These are phyloP conservation scores for Drosophila hydei DNA, from an alignment of 1,140 invertebrate genomes.

Conservation along the genomic window DNA sequence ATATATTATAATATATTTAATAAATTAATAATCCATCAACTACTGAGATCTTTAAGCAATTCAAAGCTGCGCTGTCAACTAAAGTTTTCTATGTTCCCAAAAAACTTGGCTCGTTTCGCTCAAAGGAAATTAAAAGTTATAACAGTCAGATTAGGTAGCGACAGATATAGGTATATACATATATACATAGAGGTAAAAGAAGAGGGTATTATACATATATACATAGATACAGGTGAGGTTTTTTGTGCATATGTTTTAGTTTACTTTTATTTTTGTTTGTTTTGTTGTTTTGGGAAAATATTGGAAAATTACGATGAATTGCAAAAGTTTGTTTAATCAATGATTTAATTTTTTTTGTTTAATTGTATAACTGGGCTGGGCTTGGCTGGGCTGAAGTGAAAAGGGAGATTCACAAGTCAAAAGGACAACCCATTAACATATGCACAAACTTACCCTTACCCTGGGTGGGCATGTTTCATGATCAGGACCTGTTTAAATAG, in stretches of 20 bases:
- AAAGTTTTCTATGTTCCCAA: neutral
- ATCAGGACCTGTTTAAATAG: constrained; percentile 84
- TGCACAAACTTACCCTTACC: constrained; percentile 84
- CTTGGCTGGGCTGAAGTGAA: no score
- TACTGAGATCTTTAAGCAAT: no score
- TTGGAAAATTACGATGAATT: constrained; percentile 39
- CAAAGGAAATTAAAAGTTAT: neutral
- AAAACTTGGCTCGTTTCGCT: neutral
- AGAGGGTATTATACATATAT: constrained; percentile 53
- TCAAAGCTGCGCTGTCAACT: neutral
- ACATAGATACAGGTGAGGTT: constrained; percentile 38
- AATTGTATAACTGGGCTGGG: neutral
- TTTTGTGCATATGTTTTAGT: constrained; percentile 68
- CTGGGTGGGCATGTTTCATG: constrained; percentile 84
- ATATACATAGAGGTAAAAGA: neutral
- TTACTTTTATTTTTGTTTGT: constrained; percentile 13
- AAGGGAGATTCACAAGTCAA: constrained; percentile 13
- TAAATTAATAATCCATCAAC: no score
- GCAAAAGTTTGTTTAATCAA: constrained; percentile 7
- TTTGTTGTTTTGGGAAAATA: constrained; percentile 5
- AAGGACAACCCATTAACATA: constrained; percentile 44
- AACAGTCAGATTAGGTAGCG: constrained; percentile 8
- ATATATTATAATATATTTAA: no score
- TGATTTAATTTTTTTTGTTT: neutral
- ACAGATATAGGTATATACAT: neutral